Evolutionary conservation across 2,797 vertebrate species (phyloP), one percentile per base, ranked within the genome.

Genomic region (Bufotes viridis): DNA sequence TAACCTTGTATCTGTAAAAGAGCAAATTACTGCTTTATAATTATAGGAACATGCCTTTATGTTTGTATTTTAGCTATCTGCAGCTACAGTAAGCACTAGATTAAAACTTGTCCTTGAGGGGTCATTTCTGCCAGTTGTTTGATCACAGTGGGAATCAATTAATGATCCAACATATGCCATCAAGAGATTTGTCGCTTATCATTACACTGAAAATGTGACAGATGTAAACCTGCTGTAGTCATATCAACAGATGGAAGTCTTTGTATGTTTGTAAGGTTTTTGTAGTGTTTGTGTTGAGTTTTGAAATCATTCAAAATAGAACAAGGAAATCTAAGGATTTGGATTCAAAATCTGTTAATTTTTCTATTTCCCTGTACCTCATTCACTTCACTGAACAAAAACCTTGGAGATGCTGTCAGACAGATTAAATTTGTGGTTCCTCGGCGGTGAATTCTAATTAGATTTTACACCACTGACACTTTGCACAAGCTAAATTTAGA

Each of bases 401-500:
- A 15, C 74, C 80, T 88, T 88, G 88, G 63, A 91, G 86, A 78
- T 89, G 65, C 61, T 90, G 90, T 88, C 89, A 90, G 90, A 88
- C 89, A 90, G 91, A 91, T 82, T 79, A 90, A 91, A 92, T 90
- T 49, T 91, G 87, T 91, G 82, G 91, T 91, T 91, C 91, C 87
- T 87, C 84, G 89, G 90, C 86, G 88, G 83, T 88, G 70, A 55
- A 88, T 75, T 84, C 88, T 91, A 91, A 91, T 91, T 90, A 87
- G 1, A 18, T 91, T 92, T 90, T 84, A 49, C 24, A 91, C 78
- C 57, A 87, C 81, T 91, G 90, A 91, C 87, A 92, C 90, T 53
- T 81, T 88, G 88, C 90, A 90, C 87, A 91, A 81, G 86, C 69
- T 91, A 91, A 90, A 91, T 92, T 91, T 91, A 91, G 88, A 90